These are phyloP conservation scores for Malacoraja senta DNA, from an alignment of 2,797 vertebrate species.

Conservation along the genomic window DNA sequence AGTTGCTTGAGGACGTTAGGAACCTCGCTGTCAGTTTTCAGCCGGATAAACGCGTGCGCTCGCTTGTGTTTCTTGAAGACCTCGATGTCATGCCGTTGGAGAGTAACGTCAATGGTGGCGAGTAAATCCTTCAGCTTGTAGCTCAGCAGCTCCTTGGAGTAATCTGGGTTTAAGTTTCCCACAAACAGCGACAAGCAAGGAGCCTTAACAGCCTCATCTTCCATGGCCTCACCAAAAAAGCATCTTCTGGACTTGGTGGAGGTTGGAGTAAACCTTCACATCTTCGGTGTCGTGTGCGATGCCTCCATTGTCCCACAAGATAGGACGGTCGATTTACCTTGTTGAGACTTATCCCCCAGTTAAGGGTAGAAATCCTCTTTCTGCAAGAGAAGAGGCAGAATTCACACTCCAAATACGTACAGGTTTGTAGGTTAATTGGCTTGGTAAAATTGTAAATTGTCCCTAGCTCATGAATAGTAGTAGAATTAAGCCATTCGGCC, in stretches of 20 bases:
- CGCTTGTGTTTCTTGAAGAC: constrained; percentile 41
- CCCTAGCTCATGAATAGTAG: too few species aligned
- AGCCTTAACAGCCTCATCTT: not conserved
- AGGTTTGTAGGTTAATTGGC: too few species aligned
- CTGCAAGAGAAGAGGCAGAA: constrained; percentile 14
- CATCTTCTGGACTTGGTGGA: not conserved
- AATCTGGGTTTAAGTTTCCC: constrained; percentile 53
- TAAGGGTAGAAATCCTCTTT: constrained; percentile 29
- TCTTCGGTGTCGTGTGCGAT: not conserved
- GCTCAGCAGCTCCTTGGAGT: constrained; percentile 46
- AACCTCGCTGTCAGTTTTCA: constrained; percentile 27
- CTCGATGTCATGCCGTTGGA: constrained; percentile 41
- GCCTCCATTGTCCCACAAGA: constrained; percentile 26
- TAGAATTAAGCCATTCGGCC: too few species aligned
- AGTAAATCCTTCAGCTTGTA: constrained; percentile 51
- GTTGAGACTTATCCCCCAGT: not conserved
- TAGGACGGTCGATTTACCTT: not conserved
- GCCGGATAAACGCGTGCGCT: constrained; percentile 40
- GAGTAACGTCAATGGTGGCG: constrained; percentile 35
- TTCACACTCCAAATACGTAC: too few species aligned
- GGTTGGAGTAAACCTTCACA: not conserved
- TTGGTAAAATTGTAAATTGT: too few species aligned
- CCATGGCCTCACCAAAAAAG: constrained; percentile 22
- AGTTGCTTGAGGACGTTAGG: constrained; percentile 43
- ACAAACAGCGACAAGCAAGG: constrained; percentile 44